These are phyloP conservation scores for Scatophagus argus DNA, from an alignment of 2,113 vertebrate genomes.

Conservation along the genomic window DNA sequence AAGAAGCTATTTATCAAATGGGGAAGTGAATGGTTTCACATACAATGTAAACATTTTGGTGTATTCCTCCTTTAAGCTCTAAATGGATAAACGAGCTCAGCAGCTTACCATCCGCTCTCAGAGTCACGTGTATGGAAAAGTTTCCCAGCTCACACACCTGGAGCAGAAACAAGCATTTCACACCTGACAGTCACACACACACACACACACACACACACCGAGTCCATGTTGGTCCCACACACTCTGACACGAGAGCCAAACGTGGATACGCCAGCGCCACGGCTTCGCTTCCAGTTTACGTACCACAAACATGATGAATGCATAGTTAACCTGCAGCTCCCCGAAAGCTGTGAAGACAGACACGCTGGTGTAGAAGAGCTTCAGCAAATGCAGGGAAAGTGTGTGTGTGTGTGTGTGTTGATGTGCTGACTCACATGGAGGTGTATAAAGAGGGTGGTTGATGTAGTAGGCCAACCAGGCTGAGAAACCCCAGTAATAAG, in stretches of 20 bases:
- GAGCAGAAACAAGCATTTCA: slow-evolving; percentile 39
- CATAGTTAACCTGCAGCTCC: slow-evolving; percentile 87
- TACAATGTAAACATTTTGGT: background rate
- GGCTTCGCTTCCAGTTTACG: no score
- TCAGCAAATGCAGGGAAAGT: background rate
- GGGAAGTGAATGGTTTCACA: background rate
- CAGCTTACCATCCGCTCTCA: slow-evolving; percentile 86
- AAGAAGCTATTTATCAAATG: no score
- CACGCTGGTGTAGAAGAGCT: background rate
- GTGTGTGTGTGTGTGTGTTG: background rate
- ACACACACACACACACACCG: background rate
- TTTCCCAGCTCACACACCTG: slow-evolving; percentile 92
- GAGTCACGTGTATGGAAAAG: slow-evolving; percentile 89
- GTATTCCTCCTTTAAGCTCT: background rate
- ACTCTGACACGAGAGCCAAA: no score
- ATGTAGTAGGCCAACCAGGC: slow-evolving; percentile 93
- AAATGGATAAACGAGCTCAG: background rate
- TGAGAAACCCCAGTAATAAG: slow-evolving; percentile 92
- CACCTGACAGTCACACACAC: background rate
- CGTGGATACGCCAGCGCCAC: no score
- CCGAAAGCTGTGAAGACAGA: slow-evolving; percentile 86
- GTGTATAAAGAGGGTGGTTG: slow-evolving; percentile 93
- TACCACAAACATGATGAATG: slow-evolving; percentile 88
- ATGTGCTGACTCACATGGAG: slow-evolving; percentile 86
- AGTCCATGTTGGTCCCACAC: accelerated